Evolutionary conservation across 2,888 invertebrate genomes (phyloP).

Genomic region (Marronus borbonicus): DNA sequence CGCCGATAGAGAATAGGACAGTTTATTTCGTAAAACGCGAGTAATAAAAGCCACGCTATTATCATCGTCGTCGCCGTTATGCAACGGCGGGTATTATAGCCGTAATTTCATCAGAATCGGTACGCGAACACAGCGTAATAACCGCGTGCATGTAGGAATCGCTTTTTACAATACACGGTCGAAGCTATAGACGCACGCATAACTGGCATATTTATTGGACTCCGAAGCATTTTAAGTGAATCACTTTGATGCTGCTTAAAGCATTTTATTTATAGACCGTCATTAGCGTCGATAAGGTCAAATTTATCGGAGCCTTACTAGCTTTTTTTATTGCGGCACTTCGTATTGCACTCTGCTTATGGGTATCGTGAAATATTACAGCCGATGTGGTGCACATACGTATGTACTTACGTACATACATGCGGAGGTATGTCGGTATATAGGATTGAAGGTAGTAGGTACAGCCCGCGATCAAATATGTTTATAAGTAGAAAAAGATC

Average conservation of each 20-base stretch:
- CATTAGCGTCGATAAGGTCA: slow-evolving; percentile 46
- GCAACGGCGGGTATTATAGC: not conserved
- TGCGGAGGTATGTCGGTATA: not conserved
- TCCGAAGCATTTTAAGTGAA: slow-evolving; percentile 41
- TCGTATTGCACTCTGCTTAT: slow-evolving; percentile 23
- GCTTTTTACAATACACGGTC: slow-evolving; percentile 9
- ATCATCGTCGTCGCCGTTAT: not conserved
- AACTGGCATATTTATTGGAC: slow-evolving; percentile 41
- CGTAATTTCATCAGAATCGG: not conserved
- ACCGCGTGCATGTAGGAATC: not conserved
- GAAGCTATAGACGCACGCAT: slow-evolving; percentile 10
- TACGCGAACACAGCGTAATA: slow-evolving; percentile 9
- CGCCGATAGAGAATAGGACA: not conserved
- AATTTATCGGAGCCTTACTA: slow-evolving; percentile 35
- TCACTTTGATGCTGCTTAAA: slow-evolving; percentile 45
- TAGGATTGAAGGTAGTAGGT: not conserved
- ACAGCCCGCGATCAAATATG: no score
- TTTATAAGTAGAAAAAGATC: no score
- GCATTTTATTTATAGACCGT: slow-evolving; percentile 43
- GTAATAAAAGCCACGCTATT: not conserved
- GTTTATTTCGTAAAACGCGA: slow-evolving; percentile 10
- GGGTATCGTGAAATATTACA: slow-evolving; percentile 23
- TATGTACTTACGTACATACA: not conserved
- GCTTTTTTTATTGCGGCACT: slow-evolving; percentile 21
- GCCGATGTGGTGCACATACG: no score